Conservation (phyloP, 2,888 invertebrate species). For the Rotaria magnacalcarata region DNA sequence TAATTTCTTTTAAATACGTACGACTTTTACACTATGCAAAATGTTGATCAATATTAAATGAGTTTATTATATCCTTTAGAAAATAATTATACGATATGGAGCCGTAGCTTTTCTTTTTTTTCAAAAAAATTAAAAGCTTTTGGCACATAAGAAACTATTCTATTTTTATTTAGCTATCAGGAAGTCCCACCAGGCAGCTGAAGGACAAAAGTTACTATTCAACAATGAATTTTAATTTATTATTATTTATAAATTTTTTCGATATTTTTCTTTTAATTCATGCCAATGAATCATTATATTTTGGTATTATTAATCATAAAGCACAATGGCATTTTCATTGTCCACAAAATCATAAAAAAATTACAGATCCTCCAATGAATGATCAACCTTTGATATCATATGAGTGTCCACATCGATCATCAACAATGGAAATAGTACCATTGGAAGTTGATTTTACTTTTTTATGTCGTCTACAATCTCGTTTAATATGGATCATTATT, state of each 20-base stretch:
- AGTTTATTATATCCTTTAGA: too few relatives aligned
- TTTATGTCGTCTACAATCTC: not conserved
- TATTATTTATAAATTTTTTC: not conserved
- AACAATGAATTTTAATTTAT: not conserved
- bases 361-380: not conserved
- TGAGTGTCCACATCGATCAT: not conserved
- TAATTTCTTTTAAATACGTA: too few relatives aligned
- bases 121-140: too few relatives aligned
- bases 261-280: not conserved
- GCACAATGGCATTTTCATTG: not conserved
- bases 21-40: too few relatives aligned
- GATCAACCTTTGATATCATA: not conserved
- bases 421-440: not conserved
- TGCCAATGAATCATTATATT: not conserved
- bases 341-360: not conserved
- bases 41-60: too few relatives aligned
- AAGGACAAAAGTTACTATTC: too few relatives aligned
- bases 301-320: constrained; percentile 18
- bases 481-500: constrained; percentile 17
- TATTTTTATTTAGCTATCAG: too few relatives aligned
- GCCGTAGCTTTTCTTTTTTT: too few relatives aligned
- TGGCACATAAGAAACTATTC: too few relatives aligned
- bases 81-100: too few relatives aligned
- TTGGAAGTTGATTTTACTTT: constrained; percentile 17
- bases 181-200: too few relatives aligned